A percentile compares a stretch with the other conserved stretches of the same genome.
Evolutionary conservation across 2,888 invertebrate genomes (phyloP).

Genomic region (Pterostichus niger): DNA sequence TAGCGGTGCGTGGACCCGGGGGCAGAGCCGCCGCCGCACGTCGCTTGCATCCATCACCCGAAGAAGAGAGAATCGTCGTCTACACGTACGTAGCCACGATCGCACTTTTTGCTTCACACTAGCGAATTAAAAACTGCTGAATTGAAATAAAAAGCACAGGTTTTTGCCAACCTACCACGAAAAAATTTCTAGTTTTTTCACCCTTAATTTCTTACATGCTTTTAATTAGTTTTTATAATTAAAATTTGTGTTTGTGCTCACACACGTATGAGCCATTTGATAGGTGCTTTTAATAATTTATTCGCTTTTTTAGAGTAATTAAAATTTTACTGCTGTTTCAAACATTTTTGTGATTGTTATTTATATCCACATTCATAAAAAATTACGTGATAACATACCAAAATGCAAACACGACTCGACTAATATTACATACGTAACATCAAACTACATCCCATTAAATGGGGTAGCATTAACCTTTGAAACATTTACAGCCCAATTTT

Average conservation of each 20-base stretch:
- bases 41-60: constrained; percentile 37
- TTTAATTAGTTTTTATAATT: constrained; percentile 55
- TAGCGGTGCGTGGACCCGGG: constrained; percentile 23
- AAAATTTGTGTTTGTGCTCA: constrained; percentile 39
- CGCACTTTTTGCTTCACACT: constrained; percentile 34
- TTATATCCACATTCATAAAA: too few species aligned
- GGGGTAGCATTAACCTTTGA: too few species aligned
- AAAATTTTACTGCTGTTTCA: too few species aligned
- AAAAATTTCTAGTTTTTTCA: constrained; percentile 40
- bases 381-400: too few species aligned
- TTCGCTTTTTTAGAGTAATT: too few species aligned
- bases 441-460: too few species aligned
- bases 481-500: too few species aligned
- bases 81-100: background rate
- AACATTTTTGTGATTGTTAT: too few species aligned
- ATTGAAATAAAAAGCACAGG: constrained; percentile 37
- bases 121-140: constrained; percentile 61
- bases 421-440: too few species aligned
- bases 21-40: constrained; percentile 17
- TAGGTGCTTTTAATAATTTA: too few species aligned
- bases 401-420: too few species aligned
- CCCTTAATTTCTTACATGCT: constrained; percentile 6
- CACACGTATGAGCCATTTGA: background rate
- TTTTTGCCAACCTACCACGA: background rate
- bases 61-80: too few species aligned